Base-by-base conservation (phyloP, 2,113 vertebrate species). In the Petaurus breviceps region DNA sequence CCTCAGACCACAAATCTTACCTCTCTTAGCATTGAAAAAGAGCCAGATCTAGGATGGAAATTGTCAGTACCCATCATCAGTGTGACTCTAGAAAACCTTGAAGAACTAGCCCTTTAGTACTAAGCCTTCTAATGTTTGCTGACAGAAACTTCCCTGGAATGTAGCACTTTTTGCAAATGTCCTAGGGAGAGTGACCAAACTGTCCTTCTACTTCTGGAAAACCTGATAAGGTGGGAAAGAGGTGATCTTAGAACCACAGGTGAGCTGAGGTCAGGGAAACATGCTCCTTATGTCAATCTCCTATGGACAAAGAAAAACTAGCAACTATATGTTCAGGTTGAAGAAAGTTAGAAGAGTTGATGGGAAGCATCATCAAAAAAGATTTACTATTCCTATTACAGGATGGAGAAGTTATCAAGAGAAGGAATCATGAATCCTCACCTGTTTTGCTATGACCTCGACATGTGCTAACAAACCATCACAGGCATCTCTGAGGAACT, bases 401-500 rank as follows among this genome's bases (percentile, higher is more conserved):
- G 89, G 47, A 12, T n/a, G 43, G 43, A 49, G 46, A 49, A 47
- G 46, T 90, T 23, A 14, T 7, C 24, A 25, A 31, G 49, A 12
- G 26, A 90, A 28, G 93, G 31, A 1, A 1, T 10, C 26, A 54
- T 8, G 54, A 92, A 61, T 25, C 37, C n/a, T 98, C 98, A 99
- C 99, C 98, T 99, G 98, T 98, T 99, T 95, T 98, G 99, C 99
- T 95, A 99, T 98, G 94, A 99, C 98, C 96, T 98, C 98, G 51
- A 99, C 98, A 91, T 99, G 99, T 97, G 99, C 98, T 93, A 99
- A 99, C 43, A 99, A 96, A 22, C 99, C 98, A 95, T 99, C 98
- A 92, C 99, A 99, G 98, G 99, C 99, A 51, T 99, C 99, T 97
- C 99, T 99, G 96, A 99, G 98, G 95, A 99, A 98, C 49, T 98